A percentile compares a stretch with the other conserved stretches of the same genome.
phyloP scores from a whole-genome alignment of 2,797 vertebrate genomes.

The Gambelia wislizenii region DNA sequence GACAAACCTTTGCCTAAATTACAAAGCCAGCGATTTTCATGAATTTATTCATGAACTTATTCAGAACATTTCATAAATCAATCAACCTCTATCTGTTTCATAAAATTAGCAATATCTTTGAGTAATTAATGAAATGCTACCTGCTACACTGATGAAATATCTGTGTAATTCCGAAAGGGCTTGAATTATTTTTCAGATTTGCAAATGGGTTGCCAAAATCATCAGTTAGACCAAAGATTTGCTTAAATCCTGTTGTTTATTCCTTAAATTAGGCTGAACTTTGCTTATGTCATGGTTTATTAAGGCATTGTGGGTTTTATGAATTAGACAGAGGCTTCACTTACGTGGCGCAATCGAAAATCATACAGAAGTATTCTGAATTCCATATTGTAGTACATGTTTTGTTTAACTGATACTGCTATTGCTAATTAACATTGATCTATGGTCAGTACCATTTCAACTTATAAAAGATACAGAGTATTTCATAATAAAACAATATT shows the following conservation, averaged over 20 bases:
- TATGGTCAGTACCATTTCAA: neutral
- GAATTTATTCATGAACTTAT: neutral
- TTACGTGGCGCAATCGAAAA: neutral
- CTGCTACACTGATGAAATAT: constrained; percentile 13
- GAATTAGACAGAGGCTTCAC: constrained; percentile 2
- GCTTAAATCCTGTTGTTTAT: constrained; percentile 6
- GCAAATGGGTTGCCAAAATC: constrained; percentile 14
- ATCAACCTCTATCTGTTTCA: constrained; percentile 15
- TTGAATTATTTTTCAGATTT: constrained; percentile 10
- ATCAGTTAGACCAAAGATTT: neutral
- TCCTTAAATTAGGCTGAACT: neutral
- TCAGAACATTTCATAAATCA: neutral
- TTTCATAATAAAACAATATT: neutral
- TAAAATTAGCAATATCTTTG: constrained; percentile 16
- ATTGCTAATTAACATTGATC: neutral
- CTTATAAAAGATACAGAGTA: neutral
- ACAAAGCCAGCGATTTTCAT: constrained; percentile 8
- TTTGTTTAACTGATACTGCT: neutral
- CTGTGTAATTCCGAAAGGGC: neutral
- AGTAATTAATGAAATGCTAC: constrained; percentile 20
- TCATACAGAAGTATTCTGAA: neutral
- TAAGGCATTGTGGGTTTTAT: neutral
- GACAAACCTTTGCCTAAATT: constrained; percentile 1
- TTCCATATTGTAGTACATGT: neutral
- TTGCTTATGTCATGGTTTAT: constrained; percentile 18